Evolutionary conservation across 2,888 invertebrate genomes (phyloP).

Genomic region (Epistrophella euchroma): DNA sequence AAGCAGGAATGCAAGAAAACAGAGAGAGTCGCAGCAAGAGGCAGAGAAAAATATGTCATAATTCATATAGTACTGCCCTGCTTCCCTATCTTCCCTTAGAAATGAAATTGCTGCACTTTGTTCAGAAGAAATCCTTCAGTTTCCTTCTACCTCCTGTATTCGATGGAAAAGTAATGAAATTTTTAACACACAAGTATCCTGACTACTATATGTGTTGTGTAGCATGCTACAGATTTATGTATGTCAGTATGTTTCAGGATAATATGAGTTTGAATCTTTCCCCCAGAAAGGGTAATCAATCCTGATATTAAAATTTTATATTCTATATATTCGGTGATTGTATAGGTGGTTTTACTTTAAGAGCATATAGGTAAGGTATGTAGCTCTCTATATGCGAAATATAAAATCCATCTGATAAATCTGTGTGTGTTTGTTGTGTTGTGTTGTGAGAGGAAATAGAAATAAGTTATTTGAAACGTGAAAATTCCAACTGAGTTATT

Average conservation of each 20-base stretch:
- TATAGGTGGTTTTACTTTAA: neutral
- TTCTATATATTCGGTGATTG: constrained; percentile 16
- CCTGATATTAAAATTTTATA: constrained; percentile 71
- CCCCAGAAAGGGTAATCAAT: constrained; percentile 61
- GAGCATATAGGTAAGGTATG: neutral
- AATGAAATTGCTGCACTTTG: constrained; percentile 19
- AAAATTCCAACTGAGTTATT: neutral
- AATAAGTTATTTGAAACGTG: constrained; percentile 9
- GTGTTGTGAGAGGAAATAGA: neutral
- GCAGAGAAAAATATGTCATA: constrained; percentile 56
- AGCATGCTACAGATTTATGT: neutral
- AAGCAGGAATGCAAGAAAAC: neutral
- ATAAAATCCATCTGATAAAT: neutral
- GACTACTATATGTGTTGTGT: neutral
- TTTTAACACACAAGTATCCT: constrained; percentile 37
- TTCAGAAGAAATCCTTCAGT: constrained; percentile 7
- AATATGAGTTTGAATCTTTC: constrained; percentile 26
- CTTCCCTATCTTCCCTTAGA: neutral
- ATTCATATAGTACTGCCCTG: constrained; percentile 52
- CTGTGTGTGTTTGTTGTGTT: too few relatives aligned
- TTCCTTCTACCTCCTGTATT: constrained; percentile 14
- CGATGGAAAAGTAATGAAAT: constrained; percentile 60
- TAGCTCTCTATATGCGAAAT: neutral
- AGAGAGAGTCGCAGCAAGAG: neutral
- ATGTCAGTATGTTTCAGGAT: neutral